Evolutionary conservation across 2,888 invertebrate species (phyloP).

Genomic region (Lasioglossum pauxillum): DNA sequence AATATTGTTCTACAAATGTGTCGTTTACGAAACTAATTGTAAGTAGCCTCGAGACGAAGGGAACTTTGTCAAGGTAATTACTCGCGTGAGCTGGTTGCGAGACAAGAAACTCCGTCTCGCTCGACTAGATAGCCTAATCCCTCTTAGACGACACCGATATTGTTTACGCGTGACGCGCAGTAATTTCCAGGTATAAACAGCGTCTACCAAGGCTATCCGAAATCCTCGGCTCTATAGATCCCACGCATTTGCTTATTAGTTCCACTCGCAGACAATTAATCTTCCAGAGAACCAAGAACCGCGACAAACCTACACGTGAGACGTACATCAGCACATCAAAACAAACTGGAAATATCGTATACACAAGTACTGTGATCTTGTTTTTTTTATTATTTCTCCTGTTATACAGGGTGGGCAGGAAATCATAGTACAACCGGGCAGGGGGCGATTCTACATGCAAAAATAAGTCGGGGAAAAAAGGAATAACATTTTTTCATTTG

Average conservation of each 20-base stretch:
- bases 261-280: background rate
- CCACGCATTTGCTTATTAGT: background rate
- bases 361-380: background rate
- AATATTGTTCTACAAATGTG: background rate
- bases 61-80: conserved; percentile 10
- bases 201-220: background rate
- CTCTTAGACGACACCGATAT: conserved; percentile 20
- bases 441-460: too few species aligned
- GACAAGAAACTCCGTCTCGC: conserved; percentile 7
- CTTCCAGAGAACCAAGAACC: background rate
- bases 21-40: background rate
- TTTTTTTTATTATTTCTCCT: background rate
- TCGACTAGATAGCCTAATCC: conserved; percentile 15
- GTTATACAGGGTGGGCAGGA: background rate
- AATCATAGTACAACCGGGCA: too few species aligned
- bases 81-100: background rate
- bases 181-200: conserved; percentile 6
- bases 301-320: background rate
- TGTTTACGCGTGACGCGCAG: conserved; percentile 11
- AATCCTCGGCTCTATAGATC: background rate
- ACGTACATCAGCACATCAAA: background rate
- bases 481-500: too few species aligned
- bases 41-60: background rate
- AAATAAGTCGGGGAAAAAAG: too few species aligned
- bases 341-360: background rate